Percentiles rank a stretch among this genome's conserved stretches.
These are phyloP conservation scores for Prochilodus magdalenae DNA, from an alignment of 2,113 vertebrate species.

Conservation along the genomic window DNA sequence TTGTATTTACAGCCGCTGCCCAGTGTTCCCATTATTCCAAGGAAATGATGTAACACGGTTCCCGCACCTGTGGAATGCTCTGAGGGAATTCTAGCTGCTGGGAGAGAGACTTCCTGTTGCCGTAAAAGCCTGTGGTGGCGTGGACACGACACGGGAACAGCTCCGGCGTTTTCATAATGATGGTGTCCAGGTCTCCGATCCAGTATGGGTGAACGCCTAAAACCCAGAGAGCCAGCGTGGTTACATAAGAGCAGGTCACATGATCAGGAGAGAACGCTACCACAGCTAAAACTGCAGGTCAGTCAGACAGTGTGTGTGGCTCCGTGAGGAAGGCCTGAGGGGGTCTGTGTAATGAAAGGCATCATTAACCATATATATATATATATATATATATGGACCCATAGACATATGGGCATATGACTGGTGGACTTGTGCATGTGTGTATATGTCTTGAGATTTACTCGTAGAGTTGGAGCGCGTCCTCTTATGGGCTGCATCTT, in stretches of 20 bases:
- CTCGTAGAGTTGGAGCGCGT: constrained; percentile 87
- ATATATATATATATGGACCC: too few species aligned
- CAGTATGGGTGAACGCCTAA: constrained; percentile 83
- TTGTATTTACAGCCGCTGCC: too few species aligned
- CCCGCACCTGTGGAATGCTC: constrained; percentile 71
- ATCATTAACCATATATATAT: not conserved
- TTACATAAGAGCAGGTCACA: constrained; percentile 13
- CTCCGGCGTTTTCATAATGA: constrained; percentile 62
- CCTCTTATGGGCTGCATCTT: constrained; percentile 71
- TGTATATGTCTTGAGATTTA: constrained; percentile 68
- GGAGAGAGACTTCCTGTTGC: constrained; percentile 86
- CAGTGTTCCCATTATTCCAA: too few species aligned
- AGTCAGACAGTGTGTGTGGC: not conserved
- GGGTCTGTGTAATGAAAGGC: not conserved
- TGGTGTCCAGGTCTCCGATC: constrained; percentile 75
- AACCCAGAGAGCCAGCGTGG: not conserved
- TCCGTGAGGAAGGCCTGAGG: not conserved
- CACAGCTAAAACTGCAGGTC: not conserved
- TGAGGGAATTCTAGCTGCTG: constrained; percentile 86
- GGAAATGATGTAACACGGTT: not conserved
- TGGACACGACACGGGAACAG: constrained; percentile 55
- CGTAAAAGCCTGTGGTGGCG: constrained; percentile 72
- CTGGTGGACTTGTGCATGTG: not conserved
- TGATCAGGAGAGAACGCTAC: not conserved
- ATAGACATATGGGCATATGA: too few species aligned